Base-by-base conservation (phyloP, 2,797 vertebrate species). In the Leptoclinus maculatus region DNA sequence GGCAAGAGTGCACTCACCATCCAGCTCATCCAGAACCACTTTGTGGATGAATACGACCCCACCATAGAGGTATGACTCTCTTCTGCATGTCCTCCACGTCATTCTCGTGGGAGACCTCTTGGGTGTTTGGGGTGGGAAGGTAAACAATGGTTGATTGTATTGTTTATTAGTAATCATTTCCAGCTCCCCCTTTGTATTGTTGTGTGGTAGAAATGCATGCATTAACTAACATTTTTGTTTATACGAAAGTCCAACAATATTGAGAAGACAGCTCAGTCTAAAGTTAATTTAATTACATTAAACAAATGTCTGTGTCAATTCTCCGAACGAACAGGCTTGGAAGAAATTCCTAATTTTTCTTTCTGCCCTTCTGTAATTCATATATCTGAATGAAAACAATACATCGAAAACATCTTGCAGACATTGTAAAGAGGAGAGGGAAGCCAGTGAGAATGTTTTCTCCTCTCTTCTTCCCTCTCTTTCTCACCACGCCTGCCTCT, bases 11-110 rank as follows among this genome's bases (percentile, higher is more conserved):
- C 98, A 70, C 94, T 99, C 90, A 99, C 98, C 56, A 99, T 99
- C 91, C 98, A 99, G 87, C 97, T 99, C 83, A 99, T 99, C 93
- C 98, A 99, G 95, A 99, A 99, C 86, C 98, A 99, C 89, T 99
- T 99, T 90, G 98, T 99, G 92, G 98, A 99, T 88, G 98, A 99
- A 93, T 99, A 99, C 86, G 98, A 99, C 82, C 98, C 98, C 32
- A 99, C 98, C 45, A 99, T 99, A 89, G 98, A 99, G 98, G 98
- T 99, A 97, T 17, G 72, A 39, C 34, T 59, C 53, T 56, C 51
- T 23, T 62, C 39, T 80, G 56, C 41, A 51, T 76, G 19, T 69
- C 57, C 47, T 62, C 19, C 57, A 45, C 1, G 7, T 54, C 41
- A 51, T 45, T 67, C 2, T 32, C 27, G 45, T 59, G 38, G 39